Evolutionary conservation across 92 coral and sea anemone species (phyloP).

Genomic region (Bergia puertoricense): DNA sequence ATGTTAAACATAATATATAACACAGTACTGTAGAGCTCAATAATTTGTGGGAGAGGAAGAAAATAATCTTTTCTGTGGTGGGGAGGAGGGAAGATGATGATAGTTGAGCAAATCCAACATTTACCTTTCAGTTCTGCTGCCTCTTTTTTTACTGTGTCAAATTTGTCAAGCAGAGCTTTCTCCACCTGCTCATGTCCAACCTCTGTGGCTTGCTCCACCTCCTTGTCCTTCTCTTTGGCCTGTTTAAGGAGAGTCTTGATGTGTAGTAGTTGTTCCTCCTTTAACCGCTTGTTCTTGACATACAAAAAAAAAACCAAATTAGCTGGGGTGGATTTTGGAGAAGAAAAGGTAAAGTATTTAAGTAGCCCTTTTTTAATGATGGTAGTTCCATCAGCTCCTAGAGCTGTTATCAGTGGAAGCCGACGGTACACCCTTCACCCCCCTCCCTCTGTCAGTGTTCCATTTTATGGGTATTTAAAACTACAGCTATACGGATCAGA

Average conservation of each 20-base stretch:
- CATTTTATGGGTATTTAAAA: too few relatives aligned
- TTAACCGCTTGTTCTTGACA: conserved; percentile 80
- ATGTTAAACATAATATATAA: too few relatives aligned
- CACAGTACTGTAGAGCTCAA: too few relatives aligned
- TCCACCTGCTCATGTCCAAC: conserved; percentile 95
- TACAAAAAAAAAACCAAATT: not conserved
- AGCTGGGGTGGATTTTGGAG: not conserved
- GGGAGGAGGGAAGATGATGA: not conserved
- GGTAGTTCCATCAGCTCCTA: too few relatives aligned
- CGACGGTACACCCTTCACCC: too few relatives aligned
- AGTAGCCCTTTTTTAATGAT: too few relatives aligned
- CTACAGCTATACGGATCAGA: too few relatives aligned
- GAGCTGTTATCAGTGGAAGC: too few relatives aligned
- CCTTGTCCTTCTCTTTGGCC: conserved; percentile 94
- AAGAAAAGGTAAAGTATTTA: too few relatives aligned
- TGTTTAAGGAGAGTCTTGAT: conserved; percentile 90
- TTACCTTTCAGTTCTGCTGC: conserved; percentile 75
- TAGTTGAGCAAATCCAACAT: not conserved
- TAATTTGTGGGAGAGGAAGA: not conserved
- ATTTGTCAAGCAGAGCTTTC: conserved; percentile 72
- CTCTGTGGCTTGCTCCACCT: conserved; percentile 87
- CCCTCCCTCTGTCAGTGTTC: too few relatives aligned
- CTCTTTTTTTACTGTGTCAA: conserved; percentile 71
- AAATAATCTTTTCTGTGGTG: not conserved
- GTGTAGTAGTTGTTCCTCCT: conserved; percentile 89